Conservation (phyloP, 2,113 vertebrate genomes). For the Pygathrix nemaeus region DNA sequence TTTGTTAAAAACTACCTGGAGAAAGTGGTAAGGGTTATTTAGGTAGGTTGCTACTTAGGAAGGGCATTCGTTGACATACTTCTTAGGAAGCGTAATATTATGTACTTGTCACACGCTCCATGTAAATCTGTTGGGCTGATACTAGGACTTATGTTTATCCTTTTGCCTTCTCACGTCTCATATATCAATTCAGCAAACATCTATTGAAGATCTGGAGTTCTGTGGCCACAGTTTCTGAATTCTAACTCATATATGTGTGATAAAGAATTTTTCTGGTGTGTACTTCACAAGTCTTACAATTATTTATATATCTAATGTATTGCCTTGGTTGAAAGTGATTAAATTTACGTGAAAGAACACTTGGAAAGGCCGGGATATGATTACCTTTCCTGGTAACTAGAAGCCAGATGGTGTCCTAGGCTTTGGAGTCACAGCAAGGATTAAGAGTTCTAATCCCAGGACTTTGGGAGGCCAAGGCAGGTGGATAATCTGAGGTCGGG, state of each 20-base stretch:
- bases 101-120: background rate
- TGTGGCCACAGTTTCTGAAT: background rate
- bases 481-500: too few species aligned
- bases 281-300: background rate
- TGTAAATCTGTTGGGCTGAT: background rate
- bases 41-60: background rate
- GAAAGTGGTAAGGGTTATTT: background rate
- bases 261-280: background rate
- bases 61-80: background rate
- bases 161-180: slow-evolving; percentile 2
- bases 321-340: slow-evolving; percentile 20
- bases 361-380: background rate
- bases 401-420: background rate
- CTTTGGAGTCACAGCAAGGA: background rate
- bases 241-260: background rate
- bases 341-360: slow-evolving; percentile 7
- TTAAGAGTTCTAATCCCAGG: background rate
- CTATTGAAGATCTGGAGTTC: background rate
- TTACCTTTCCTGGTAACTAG: slow-evolving; percentile 23
- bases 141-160: background rate
- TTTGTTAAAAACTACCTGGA: slow-evolving; percentile 22
- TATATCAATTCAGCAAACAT: background rate
- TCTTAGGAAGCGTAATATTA: background rate
- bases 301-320: background rate
- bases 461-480: too few species aligned